These are phyloP conservation scores for Meteorus cinctellus DNA, from an alignment of 2,888 invertebrate species.

Conservation along the genomic window DNA sequence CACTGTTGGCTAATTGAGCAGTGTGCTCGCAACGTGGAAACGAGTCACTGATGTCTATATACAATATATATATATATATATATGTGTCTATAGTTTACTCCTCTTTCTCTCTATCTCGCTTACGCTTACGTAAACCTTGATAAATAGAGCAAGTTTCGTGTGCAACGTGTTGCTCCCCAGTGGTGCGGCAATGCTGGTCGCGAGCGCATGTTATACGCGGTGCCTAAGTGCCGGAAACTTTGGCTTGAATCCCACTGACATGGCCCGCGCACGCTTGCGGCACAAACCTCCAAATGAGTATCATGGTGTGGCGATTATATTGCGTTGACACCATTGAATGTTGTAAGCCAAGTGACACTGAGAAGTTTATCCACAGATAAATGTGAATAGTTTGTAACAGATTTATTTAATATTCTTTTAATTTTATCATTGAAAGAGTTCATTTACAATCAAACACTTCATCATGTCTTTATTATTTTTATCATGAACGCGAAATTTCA, in stretches of 20 bases:
- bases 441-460: too few species aligned
- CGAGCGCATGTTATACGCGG: conserved; percentile 44
- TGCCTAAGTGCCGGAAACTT: conserved; percentile 51
- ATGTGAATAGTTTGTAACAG: background rate
- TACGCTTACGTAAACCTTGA: conserved; percentile 48
- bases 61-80: background rate
- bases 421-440: too few species aligned
- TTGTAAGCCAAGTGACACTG: conserved; percentile 31
- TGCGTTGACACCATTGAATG: background rate
- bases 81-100: conserved; percentile 6
- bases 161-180: conserved; percentile 54
- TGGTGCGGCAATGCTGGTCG: conserved; percentile 31
- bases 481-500: too few species aligned
- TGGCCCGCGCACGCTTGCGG: background rate
- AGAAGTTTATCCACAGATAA: background rate
- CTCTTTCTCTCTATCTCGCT: background rate
- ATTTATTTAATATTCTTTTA: too few species aligned
- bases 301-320: background rate
- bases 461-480: too few species aligned
- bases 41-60: conserved; percentile 21
- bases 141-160: conserved; percentile 53
- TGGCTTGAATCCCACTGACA: conserved; percentile 45
- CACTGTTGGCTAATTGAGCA: conserved; percentile 30
- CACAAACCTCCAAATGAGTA: conserved; percentile 8
- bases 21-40: conserved; percentile 29